Conservation (phyloP, 92 coral and sea anemone genomes). For the Paramuricea clavata region DNA sequence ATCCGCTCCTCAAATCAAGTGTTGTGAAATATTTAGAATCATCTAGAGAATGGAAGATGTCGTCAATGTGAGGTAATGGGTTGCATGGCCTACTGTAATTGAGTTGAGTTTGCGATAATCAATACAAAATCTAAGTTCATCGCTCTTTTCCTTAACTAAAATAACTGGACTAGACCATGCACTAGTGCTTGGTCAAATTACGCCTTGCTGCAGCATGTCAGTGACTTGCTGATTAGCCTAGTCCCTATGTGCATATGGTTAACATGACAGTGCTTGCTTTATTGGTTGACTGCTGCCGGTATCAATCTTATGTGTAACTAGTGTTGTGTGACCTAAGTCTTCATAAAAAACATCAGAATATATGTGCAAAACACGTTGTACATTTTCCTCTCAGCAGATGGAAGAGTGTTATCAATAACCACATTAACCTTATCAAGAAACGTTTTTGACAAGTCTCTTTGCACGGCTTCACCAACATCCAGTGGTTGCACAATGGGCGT, state of each 20-base stretch:
- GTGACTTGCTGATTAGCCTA: slow-evolving; percentile 24
- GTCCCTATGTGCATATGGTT: slow-evolving; percentile 31
- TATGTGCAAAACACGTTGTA: not conserved
- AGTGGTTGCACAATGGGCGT: not conserved
- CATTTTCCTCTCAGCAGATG: not conserved
- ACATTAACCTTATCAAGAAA: not conserved
- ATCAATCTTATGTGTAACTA: slow-evolving; percentile 9
- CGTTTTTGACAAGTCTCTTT: not conserved
- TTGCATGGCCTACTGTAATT: too few relatives aligned
- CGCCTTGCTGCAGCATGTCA: slow-evolving; percentile 34
- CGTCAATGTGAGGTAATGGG: too few relatives aligned
- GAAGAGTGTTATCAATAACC: not conserved
- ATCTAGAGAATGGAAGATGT: too few relatives aligned
- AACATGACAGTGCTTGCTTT: slow-evolving; percentile 30
- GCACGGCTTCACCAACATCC: slow-evolving; percentile 4
- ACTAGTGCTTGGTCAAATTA: slow-evolving; percentile 39
- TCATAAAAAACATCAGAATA: slow-evolving; percentile 28
- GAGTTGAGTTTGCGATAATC: slow-evolving; percentile 40
- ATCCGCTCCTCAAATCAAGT: not conserved
- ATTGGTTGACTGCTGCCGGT: slow-evolving; percentile 9
- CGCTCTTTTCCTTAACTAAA: slow-evolving; percentile 38
- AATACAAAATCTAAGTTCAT: slow-evolving; percentile 43
- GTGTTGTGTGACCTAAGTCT: not conserved
- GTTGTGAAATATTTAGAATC: too few relatives aligned
- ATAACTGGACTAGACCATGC: slow-evolving; percentile 49